phyloP scores from a whole-genome alignment of 2,888 invertebrate genomes.

The Caenorhabditis japonica region DNA sequence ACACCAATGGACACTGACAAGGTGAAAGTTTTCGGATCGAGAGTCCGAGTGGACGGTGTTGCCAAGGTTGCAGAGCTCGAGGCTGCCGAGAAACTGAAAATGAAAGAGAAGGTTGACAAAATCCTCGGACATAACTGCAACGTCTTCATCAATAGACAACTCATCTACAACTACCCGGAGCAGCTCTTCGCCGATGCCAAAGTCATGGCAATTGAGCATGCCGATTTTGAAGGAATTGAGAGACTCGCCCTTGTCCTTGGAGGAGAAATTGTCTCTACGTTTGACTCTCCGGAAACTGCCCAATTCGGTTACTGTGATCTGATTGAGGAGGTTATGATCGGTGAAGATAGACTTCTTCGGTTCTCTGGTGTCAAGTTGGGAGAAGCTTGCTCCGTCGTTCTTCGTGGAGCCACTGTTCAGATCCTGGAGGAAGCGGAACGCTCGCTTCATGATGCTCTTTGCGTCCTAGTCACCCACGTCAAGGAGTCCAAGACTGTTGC shows the following conservation, averaged over 20 bases:
- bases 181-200: slow-evolving; percentile 98
- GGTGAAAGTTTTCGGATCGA: slow-evolving; percentile 89
- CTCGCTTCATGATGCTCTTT: slow-evolving; percentile 96
- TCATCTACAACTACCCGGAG: slow-evolving; percentile 99
- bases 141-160: slow-evolving; percentile 97
- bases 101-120: slow-evolving; percentile 97
- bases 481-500: slow-evolving; percentile 89
- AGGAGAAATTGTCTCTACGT: slow-evolving; percentile 98
- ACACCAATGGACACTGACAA: slow-evolving; percentile 99
- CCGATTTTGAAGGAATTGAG: slow-evolving; percentile 99
- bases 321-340: slow-evolving; percentile 98
- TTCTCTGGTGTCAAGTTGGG: slow-evolving; percentile 82
- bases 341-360: slow-evolving; percentile 93
- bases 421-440: slow-evolving; percentile 98
- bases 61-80: slow-evolving; percentile 94
- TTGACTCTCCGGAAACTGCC: slow-evolving; percentile 91
- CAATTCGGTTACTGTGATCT: slow-evolving; percentile 93
- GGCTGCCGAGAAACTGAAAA: slow-evolving; percentile 97
- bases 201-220: slow-evolving; percentile 97
- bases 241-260: slow-evolving; percentile 95
- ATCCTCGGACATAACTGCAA: slow-evolving; percentile 94
- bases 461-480: slow-evolving; percentile 94
- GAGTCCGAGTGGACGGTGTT: slow-evolving; percentile 82
- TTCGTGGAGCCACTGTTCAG: slow-evolving; percentile 97
- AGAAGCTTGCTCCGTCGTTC: slow-evolving; percentile 95